Evolutionary conservation across 1,140 invertebrate genomes (phyloP), one percentile per base, ranked within the genome.

Genomic region (Orius insidiosus): DNA sequence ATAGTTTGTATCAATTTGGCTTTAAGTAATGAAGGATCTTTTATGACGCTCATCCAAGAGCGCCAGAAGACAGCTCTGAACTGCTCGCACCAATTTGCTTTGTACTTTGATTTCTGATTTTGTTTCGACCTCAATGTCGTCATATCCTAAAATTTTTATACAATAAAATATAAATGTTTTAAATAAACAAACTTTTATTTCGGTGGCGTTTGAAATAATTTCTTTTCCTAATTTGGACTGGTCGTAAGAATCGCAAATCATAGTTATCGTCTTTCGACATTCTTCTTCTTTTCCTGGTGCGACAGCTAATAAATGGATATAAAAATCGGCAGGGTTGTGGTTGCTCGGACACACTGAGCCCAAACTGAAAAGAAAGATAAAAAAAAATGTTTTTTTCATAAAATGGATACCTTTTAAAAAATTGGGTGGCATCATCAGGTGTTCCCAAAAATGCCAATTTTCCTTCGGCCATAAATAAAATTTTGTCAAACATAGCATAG

Each of bases 281-380:
- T 78, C 72, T 15, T 75, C 68, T 60, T 92, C 86, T 35, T 74
- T 70, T 0, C 79, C 83, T 0, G 89, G 88, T 13, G 85, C 74
- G 1, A 94, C 77, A 0, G 90, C 89, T 46, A 97, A 63, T 5
- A 85, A 74, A 58, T 89, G 78, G n/a, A 97, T 81, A 60, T 84
- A 95, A 60, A 87, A 92, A 64, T 98, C 93, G 0, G 88, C 90
- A 6, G 92, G 92, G 59, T 96, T 97, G 62, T 89, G 96, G 59
- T 95, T 94, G 2, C 66, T 72, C 0, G 81, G 82, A 63, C 80
- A 85, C 1, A 75, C 70, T 11, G 77, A 78, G 18, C 80, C 80
- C 50, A 85, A 61, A 24, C 81, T 85, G 47, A 14, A 56, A 59
- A 49, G 18, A 11, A 36, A 36, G 4, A 15, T 19, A 5, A 42